A percentile compares a stretch with the other conserved stretches of the same genome.
Evolutionary conservation across 2,113 vertebrate species (phyloP).

Genomic region (Poecilia latipinna): DNA sequence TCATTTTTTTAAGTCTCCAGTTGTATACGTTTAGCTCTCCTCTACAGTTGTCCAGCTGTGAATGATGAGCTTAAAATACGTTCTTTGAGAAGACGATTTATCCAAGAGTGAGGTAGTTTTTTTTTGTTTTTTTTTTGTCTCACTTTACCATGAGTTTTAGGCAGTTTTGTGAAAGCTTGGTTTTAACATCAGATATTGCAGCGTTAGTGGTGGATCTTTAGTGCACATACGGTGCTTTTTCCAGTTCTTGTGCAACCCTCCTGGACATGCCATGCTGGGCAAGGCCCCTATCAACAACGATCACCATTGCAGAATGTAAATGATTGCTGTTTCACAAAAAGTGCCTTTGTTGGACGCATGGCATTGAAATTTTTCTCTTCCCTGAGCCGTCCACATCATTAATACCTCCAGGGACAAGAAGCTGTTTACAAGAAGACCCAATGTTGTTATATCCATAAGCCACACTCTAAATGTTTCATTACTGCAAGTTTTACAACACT

Average conservation of each 20-base stretch:
- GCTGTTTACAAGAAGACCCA: conserved; percentile 12
- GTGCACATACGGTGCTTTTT: not conserved
- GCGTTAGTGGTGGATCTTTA: not conserved
- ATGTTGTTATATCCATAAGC: not conserved
- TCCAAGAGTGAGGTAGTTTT: conserved; percentile 31
- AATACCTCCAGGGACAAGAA: conserved; percentile 11
- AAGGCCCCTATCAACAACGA: too few species aligned
- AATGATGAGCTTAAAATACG: conserved; percentile 30
- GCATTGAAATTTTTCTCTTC: not conserved
- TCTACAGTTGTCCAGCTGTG: not conserved
- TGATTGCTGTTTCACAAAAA: not conserved
- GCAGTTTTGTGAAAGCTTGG: conserved; percentile 42
- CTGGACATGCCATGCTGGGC: too few species aligned
- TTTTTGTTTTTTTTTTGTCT: too few species aligned
- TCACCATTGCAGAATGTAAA: too few species aligned
- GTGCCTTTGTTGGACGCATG: not conserved
- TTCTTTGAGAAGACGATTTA: conserved; percentile 62
- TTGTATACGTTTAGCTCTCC: not conserved
- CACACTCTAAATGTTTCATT: conserved; percentile 9
- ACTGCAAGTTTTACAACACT: conserved; percentile 20
- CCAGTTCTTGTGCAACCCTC: too few species aligned
- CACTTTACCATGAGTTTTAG: conserved; percentile 33
- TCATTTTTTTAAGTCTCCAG: not conserved
- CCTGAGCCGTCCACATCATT: not conserved
- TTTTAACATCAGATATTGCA: conserved; percentile 15